Base-by-base conservation (phyloP, 2,113 vertebrate species). In the Daboia siamensis region DNA sequence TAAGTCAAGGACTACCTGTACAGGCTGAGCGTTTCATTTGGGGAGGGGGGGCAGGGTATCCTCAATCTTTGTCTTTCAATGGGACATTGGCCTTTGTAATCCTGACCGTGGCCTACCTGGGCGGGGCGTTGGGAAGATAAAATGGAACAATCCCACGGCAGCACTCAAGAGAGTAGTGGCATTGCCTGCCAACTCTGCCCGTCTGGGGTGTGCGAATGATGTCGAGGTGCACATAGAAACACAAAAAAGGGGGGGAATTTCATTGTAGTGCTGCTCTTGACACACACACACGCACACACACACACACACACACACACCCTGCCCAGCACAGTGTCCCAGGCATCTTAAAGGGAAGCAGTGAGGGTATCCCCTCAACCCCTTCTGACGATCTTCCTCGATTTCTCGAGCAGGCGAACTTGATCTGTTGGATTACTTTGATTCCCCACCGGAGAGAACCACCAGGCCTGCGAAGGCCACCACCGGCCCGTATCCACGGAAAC, bases 381-480 rank as follows among this genome's bases (percentile, higher is more conserved):
- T 13, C 55, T 44, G 3, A 0, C 0, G 2, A 29, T 5, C 39
- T 23, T 12, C 10, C 33, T 44, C 92, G 46, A 61, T 59, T 69
- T 46, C 54, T 8, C 20, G 84, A 29, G 85, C 93, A 90, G 46
- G 84, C 74, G 95, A n/a, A 11, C 93, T 94, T 0, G 95, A 96
- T 80, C 59, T 96, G 89, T 23, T 69, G 4, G 96, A 97, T 92
- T 95, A 26, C 92, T 96, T 97, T 93, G 96, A 95, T 61, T 12
- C 55, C 0, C 54, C 94, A 11, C 56, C 4, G n/a, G 94, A 96
- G 89, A 93, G 93, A 0, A 97, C 96, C 29, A 96, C 94, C 90
- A 95, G 95, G 59, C 89, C 97, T 80, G 93, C 96, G 29, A 96
- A 89, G 91, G 94, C 94, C 0, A 94, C 95, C 9, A 90, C 90